Evolutionary conservation across 2,888 invertebrate species (phyloP).

Genomic region (Temnothorax unifasciatus): DNA sequence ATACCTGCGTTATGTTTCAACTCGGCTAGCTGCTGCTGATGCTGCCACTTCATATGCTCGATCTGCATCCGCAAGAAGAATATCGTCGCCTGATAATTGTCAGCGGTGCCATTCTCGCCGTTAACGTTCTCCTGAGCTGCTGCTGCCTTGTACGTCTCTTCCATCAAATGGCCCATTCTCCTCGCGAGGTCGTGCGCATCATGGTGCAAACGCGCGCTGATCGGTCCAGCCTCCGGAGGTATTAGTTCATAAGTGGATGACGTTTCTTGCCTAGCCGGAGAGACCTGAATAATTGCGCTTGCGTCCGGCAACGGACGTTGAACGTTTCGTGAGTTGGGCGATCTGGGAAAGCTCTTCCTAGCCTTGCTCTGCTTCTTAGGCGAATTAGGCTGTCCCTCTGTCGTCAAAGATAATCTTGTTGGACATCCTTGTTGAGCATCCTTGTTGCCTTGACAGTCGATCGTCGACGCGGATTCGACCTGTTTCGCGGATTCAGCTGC

Average conservation of each 20-base stretch:
- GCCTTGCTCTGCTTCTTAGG: conserved; percentile 82
- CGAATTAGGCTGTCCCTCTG: not conserved
- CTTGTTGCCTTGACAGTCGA: conserved; percentile 38
- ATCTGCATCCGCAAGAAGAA: conserved; percentile 90
- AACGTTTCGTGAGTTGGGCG: conserved; percentile 69
- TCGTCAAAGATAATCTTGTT: not conserved
- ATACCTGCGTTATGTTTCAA: conserved; percentile 91
- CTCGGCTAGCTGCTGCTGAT: conserved; percentile 91
- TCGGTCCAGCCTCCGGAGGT: conserved; percentile 84
- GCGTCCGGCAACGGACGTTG: too few species aligned
- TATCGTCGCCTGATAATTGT: conserved; percentile 88
- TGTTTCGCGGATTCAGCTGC: conserved; percentile 38
- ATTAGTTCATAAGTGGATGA: conserved; percentile 75
- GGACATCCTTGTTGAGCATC: not conserved
- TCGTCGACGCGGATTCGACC: not conserved
- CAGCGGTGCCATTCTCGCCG: conserved; percentile 67
- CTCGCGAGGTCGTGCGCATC: conserved; percentile 81
- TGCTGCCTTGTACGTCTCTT: conserved; percentile 81
- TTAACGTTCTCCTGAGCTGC: conserved; percentile 70
- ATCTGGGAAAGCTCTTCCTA: conserved; percentile 85
- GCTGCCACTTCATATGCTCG: conserved; percentile 91
- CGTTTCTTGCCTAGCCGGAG: conserved; percentile 49
- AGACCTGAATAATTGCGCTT: not conserved
- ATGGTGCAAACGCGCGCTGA: conserved; percentile 80
- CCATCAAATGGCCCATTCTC: conserved; percentile 83